phyloP scores from a whole-genome alignment of 1,140 invertebrate genomes.

The Zaprionus africanus region DNA sequence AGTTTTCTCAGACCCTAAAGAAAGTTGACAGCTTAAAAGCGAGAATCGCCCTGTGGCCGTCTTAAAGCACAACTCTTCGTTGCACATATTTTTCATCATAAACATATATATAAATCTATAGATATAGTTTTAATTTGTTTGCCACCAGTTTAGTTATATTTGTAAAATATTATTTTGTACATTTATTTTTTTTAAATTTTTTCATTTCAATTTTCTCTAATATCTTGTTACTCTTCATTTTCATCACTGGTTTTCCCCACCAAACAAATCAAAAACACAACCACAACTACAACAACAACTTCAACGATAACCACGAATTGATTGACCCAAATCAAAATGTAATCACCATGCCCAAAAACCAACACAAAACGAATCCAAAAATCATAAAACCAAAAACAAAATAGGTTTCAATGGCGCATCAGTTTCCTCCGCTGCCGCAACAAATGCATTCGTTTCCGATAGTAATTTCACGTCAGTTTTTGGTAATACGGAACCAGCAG shows the following conservation, averaged over 20 bases:
- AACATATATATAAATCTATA: slow-evolving; percentile 31
- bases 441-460: slow-evolving; percentile 93
- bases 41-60: slow-evolving; percentile 42
- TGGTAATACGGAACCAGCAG: slow-evolving; percentile 89
- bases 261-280: slow-evolving; percentile 49
- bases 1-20: slow-evolving; percentile 40
- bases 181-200: slow-evolving; percentile 27
- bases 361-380: slow-evolving; percentile 47
- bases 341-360: slow-evolving; percentile 28
- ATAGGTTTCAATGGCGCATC: slow-evolving; percentile 85
- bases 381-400: slow-evolving; percentile 52
- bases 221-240: slow-evolving; percentile 80
- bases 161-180: slow-evolving; percentile 60
- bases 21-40: slow-evolving; percentile 12
- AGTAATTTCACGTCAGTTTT: slow-evolving; percentile 94
- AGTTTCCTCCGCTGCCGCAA: slow-evolving; percentile 86
- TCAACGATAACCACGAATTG: slow-evolving; percentile 38
- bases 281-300: slow-evolving; percentile 22
- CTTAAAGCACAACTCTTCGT: slow-evolving; percentile 51
- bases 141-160: slow-evolving; percentile 45
- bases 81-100: slow-evolving; percentile 48
- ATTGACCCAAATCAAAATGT: slow-evolving; percentile 32
- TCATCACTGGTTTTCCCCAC: slow-evolving; percentile 70
- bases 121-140: slow-evolving; percentile 19
- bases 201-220: slow-evolving; percentile 78